Percentiles rank a stretch among this genome's conserved stretches.
These are phyloP conservation scores for Tenthredo scrophulariae DNA, from an alignment of 2,888 invertebrate species.

Conservation along the genomic window DNA sequence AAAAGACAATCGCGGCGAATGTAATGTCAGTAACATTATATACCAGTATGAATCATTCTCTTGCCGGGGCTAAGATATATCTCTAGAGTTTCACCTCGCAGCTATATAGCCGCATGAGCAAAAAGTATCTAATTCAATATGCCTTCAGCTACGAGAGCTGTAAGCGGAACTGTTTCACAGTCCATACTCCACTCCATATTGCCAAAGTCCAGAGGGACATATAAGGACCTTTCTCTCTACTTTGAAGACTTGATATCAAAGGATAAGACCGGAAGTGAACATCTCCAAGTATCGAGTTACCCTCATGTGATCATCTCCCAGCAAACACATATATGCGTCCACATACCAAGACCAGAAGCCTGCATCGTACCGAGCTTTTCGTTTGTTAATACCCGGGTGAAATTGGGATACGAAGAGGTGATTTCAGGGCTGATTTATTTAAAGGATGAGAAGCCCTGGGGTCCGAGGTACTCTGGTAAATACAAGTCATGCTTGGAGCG, in stretches of 20 bases:
- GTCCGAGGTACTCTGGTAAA: constrained; percentile 63
- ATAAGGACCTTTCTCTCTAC: too few species aligned
- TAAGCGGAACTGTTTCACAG: constrained; percentile 1
- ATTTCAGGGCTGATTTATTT: not conserved
- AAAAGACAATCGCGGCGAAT: constrained; percentile 38
- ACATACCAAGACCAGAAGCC: not conserved
- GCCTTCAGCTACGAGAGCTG: not conserved
- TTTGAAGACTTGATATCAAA: constrained; percentile 1
- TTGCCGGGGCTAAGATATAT: not conserved
- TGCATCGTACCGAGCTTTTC: not conserved
- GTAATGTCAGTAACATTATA: constrained; percentile 35
- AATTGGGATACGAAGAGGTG: not conserved
- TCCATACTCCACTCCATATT: too few species aligned
- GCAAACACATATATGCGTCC: not conserved
- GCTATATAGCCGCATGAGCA: not conserved
- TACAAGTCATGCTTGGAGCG: constrained; percentile 71
- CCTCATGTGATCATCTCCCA: not conserved
- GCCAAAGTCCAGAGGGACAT: too few species aligned
- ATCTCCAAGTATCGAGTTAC: constrained; percentile 10
- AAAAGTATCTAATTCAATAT: constrained; percentile 33
- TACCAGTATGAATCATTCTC: constrained; percentile 36
- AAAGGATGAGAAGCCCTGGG: constrained; percentile 47
- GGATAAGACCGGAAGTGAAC: constrained; percentile 29
- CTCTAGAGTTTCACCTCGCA: constrained; percentile 18
- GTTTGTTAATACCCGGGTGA: too few species aligned